A percentile compares a stretch with the other conserved stretches of the same genome.
phyloP scores from a whole-genome alignment of 92 coral and sea anemone species.

The Diadumene lineata region DNA sequence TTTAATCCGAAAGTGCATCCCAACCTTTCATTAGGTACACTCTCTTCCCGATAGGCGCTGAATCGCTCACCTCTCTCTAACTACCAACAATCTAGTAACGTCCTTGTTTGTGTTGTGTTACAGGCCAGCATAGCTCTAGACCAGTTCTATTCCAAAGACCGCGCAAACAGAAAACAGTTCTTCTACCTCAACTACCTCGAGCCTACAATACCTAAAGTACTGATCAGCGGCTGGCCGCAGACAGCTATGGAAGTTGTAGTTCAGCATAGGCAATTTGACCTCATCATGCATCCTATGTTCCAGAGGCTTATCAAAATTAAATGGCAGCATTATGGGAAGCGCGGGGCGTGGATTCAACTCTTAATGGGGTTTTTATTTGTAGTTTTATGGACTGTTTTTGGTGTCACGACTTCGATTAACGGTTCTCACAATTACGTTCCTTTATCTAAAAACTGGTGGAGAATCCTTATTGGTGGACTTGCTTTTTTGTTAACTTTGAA shows the following conservation, averaged over 20 bases:
- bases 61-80: too few species aligned
- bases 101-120: neutral
- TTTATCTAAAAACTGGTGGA: slow-evolving; percentile 80
- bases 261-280: slow-evolving; percentile 90
- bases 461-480: slow-evolving; percentile 51
- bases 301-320: slow-evolving; percentile 90
- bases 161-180: slow-evolving; percentile 92
- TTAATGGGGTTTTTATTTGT: slow-evolving; percentile 74
- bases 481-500: slow-evolving; percentile 77
- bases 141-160: slow-evolving; percentile 88
- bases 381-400: slow-evolving; percentile 86
- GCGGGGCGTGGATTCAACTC: slow-evolving; percentile 88
- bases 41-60: too few species aligned
- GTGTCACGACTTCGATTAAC: slow-evolving; percentile 65
- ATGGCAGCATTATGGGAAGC: slow-evolving; percentile 88
- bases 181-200: slow-evolving; percentile 87
- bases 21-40: too few species aligned
- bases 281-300: slow-evolving; percentile 96
- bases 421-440: slow-evolving; percentile 66
- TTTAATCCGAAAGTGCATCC: too few species aligned
- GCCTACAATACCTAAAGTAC: slow-evolving; percentile 77
- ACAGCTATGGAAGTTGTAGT: slow-evolving; percentile 88
- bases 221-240: slow-evolving; percentile 91
- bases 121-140: slow-evolving; percentile 86
- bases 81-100: neutral